Percentiles rank a stretch among this genome's conserved stretches.
Conservation (phyloP, 2,888 invertebrate genomes). For the Loripinus fragilis region DNA sequence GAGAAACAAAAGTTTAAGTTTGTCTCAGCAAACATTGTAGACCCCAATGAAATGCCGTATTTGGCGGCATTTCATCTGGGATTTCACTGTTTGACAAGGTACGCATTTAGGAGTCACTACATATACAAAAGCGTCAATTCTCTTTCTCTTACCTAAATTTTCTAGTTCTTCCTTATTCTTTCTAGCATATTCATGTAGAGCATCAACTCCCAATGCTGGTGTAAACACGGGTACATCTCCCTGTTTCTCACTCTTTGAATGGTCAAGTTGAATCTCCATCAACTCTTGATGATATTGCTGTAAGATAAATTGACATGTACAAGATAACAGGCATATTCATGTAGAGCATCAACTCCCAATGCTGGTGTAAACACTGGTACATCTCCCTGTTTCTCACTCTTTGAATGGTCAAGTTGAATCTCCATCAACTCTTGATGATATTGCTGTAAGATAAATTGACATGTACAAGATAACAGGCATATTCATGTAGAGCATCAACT, state of each 20-base stretch:
- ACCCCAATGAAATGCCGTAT: no score
- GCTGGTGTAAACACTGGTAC: constrained; percentile 84
- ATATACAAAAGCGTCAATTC: no score
- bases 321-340: constrained; percentile 86
- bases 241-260: constrained; percentile 85
- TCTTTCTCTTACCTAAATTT: constrained; percentile 66
- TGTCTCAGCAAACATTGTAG: no score
- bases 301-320: no score
- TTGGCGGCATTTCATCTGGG: no score
- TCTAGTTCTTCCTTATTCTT: constrained; percentile 73
- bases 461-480: no score
- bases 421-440: constrained; percentile 87
- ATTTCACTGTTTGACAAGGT: no score
- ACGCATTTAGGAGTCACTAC: no score
- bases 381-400: constrained; percentile 84
- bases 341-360: constrained; percentile 85
- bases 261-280: constrained; percentile 87
- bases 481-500: constrained; percentile 86
- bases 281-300: constrained; percentile 86
- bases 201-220: constrained; percentile 83
- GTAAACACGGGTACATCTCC: constrained; percentile 85
- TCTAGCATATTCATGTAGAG: constrained; percentile 86
- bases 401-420: constrained; percentile 87
- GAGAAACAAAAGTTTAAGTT: no score
- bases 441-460: constrained; percentile 69